phyloP scores from a whole-genome alignment of 2,888 invertebrate species.

The Melolontha melolontha region DNA sequence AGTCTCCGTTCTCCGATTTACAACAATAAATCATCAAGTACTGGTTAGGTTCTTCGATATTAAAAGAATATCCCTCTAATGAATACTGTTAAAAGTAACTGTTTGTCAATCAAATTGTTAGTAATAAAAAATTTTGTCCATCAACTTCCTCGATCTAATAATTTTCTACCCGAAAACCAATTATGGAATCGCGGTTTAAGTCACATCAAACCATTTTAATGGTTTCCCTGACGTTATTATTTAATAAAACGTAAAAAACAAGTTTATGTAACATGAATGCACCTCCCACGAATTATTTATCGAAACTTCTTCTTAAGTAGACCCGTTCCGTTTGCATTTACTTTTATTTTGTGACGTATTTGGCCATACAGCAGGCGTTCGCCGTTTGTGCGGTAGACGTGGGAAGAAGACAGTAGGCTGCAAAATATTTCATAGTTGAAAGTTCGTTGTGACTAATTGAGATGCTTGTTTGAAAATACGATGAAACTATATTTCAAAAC shows the following conservation, averaged over 20 bases:
- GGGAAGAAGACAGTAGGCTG: slow-evolving; percentile 19
- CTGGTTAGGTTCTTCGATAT: too few species aligned
- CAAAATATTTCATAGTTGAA: slow-evolving; percentile 20
- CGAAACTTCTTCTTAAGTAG: slow-evolving; percentile 12
- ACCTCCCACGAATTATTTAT: slow-evolving; percentile 22
- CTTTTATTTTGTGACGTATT: slow-evolving; percentile 32
- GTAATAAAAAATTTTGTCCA: too few species aligned
- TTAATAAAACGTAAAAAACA: slow-evolving; percentile 1
- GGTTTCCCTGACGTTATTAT: too few species aligned
- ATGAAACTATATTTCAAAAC: background rate
- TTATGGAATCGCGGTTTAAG: too few species aligned
- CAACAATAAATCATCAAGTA: too few species aligned
- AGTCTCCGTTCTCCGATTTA: too few species aligned
- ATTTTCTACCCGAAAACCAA: too few species aligned
- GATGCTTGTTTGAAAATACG: background rate
- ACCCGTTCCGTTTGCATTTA: slow-evolving; percentile 21
- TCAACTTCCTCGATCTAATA: too few species aligned
- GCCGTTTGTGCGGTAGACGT: slow-evolving; percentile 15
- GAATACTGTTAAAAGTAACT: too few species aligned
- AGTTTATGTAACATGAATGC: slow-evolving; percentile 20
- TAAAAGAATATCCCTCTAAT: too few species aligned
- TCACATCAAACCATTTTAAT: too few species aligned
- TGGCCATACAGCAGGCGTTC: slow-evolving; percentile 21
- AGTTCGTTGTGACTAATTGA: slow-evolving; percentile 17
- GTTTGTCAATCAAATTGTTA: too few species aligned